phyloP scores from a whole-genome alignment of 2,888 invertebrate species.

The Protonemura montana region DNA sequence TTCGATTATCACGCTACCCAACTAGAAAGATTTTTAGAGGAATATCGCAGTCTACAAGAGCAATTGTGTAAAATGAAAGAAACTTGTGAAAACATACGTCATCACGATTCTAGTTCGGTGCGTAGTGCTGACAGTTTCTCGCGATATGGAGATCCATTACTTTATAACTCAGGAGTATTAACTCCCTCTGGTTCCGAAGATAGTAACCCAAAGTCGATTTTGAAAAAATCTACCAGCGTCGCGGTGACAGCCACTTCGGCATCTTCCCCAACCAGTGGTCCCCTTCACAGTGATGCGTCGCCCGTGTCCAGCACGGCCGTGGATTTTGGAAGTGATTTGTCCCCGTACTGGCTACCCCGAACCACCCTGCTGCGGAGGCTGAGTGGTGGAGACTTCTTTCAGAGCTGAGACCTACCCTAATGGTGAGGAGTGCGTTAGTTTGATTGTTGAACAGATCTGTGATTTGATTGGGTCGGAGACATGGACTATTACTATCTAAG shows the following conservation, averaged over 20 bases:
- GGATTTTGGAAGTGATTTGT: slow-evolving; percentile 55
- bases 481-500: slow-evolving; percentile 23
- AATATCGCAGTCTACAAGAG: slow-evolving; percentile 78
- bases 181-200: slow-evolving; percentile 59
- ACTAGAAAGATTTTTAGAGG: slow-evolving; percentile 79
- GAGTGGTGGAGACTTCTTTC: slow-evolving; percentile 63
- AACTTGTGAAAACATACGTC: slow-evolving; percentile 73
- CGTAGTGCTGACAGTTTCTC: slow-evolving; percentile 38
- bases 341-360: slow-evolving; percentile 61
- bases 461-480: slow-evolving; percentile 16
- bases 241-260: slow-evolving; percentile 44
- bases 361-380: slow-evolving; percentile 60
- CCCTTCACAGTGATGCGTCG: slow-evolving; percentile 60
- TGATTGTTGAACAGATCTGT: slow-evolving; percentile 14
- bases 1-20: slow-evolving; percentile 83
- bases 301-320: slow-evolving; percentile 56
- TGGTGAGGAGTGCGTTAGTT: not conserved
- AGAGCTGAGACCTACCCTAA: slow-evolving; percentile 59
- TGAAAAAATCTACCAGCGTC: slow-evolving; percentile 62
- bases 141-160: slow-evolving; percentile 60
- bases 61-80: slow-evolving; percentile 83
- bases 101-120: slow-evolving; percentile 55
- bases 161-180: slow-evolving; percentile 57
- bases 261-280: slow-evolving; percentile 58
- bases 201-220: slow-evolving; percentile 64